These are phyloP conservation scores for Peromyscus eremicus DNA, from an alignment of 2,797 vertebrate genomes.

Conservation along the genomic window DNA sequence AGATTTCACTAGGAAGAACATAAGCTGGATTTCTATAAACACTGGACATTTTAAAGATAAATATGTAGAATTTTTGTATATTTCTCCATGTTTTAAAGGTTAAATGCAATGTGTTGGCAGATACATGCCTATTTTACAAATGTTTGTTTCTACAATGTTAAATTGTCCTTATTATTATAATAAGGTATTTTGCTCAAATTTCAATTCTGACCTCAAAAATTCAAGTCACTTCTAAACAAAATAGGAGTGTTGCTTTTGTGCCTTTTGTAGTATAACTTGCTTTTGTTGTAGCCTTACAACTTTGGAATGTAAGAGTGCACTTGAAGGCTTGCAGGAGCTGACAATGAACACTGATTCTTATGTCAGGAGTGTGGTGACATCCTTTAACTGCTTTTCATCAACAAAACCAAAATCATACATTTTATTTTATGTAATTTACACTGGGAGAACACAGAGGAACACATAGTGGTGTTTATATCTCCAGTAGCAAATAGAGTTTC, in stretches of 20 bases:
- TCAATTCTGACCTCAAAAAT: background rate
- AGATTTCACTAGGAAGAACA: background rate
- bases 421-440: background rate
- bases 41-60: background rate
- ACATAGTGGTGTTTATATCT: background rate
- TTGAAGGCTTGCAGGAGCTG: background rate
- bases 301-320: background rate
- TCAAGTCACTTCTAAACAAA: background rate
- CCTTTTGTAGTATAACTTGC: background rate
- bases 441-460: background rate
- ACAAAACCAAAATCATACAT: background rate
- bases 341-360: background rate
- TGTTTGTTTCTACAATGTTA: background rate
- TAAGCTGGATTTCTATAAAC: background rate
- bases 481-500: background rate
- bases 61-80: background rate
- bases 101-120: background rate
- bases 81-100: background rate
- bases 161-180: background rate
- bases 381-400: background rate
- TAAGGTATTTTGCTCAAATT: background rate
- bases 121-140: background rate
- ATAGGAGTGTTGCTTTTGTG: background rate
- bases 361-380: background rate
- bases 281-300: background rate